phyloP scores from a whole-genome alignment of 2,888 invertebrate species.

The Galerucella pusilla region DNA sequence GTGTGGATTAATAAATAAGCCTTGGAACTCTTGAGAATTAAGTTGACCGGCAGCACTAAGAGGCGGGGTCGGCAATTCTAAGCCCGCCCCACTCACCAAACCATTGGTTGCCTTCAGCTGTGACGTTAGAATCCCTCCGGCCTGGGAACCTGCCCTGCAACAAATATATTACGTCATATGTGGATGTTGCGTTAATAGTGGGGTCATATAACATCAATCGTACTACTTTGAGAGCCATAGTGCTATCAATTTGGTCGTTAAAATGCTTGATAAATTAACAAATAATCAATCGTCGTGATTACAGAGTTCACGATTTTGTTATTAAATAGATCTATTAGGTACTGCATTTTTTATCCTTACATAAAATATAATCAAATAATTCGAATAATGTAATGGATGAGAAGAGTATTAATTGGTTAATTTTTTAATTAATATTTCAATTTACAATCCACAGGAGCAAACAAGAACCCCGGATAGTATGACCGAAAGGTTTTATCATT shows the following conservation, averaged over 20 bases:
- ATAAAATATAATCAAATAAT: no score
- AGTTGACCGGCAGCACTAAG: conserved; percentile 68
- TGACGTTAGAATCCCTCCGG: conserved; percentile 72
- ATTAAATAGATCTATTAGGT: neutral
- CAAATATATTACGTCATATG: conserved; percentile 60
- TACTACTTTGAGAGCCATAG: conserved; percentile 5
- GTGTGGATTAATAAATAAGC: conserved; percentile 71
- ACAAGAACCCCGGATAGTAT: no score
- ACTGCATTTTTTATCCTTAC: neutral
- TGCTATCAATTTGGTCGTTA: conserved; percentile 9
- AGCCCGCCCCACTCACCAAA: conserved; percentile 76
- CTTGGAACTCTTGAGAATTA: conserved; percentile 71
- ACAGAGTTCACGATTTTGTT: neutral
- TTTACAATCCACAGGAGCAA: no score
- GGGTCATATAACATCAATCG: conserved; percentile 20
- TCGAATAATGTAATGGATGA: no score
- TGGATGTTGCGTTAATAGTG: conserved; percentile 32
- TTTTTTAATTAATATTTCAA: no score
- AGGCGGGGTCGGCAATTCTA: conserved; percentile 66
- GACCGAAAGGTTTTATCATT: no score
- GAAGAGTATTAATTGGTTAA: no score
- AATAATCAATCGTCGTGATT: conserved; percentile 2
- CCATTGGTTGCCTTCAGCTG: conserved; percentile 78
- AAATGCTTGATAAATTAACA: conserved; percentile 14
- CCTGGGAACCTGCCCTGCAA: conserved; percentile 65